Percentiles rank a stretch among this genome's conserved stretches.
These are phyloP conservation scores for Meleagris gallopavo DNA, from an alignment of 2,113 vertebrate genomes.

Conservation along the genomic window DNA sequence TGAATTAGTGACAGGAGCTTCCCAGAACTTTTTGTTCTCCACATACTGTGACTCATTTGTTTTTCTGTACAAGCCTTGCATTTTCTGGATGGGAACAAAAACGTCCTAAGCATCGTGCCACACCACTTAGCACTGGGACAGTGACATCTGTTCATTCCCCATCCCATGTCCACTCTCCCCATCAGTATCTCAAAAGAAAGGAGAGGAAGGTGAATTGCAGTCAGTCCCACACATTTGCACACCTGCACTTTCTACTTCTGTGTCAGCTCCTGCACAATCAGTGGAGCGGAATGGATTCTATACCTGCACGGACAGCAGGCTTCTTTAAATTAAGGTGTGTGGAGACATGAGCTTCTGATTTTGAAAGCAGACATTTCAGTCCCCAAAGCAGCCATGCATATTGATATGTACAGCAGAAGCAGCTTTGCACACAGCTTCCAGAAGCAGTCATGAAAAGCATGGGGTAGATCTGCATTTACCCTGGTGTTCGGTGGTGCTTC, in stretches of 20 bases:
- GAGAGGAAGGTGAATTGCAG: background rate
- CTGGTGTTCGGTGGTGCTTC: background rate
- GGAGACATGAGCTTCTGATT: background rate
- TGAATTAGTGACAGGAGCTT: conserved; percentile 13
- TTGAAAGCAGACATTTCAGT: background rate
- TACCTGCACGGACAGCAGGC: background rate
- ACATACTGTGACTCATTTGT: background rate
- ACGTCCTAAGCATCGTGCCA: background rate
- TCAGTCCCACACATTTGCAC: background rate
- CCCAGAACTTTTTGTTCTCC: background rate
- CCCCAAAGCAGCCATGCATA: background rate
- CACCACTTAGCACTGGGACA: background rate
- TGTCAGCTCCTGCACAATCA: background rate
- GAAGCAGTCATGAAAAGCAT: background rate
- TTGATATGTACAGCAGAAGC: background rate
- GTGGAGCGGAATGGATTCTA: accelerated
- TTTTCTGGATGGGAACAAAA: background rate
- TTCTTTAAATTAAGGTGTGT: background rate
- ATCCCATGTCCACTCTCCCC: background rate
- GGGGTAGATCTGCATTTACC: background rate
- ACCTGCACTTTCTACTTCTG: background rate
- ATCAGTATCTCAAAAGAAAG: background rate
- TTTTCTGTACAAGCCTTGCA: background rate
- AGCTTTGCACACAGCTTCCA: background rate
- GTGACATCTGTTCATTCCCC: accelerated